These are phyloP conservation scores for Garra rufa DNA, from an alignment of 2,113 vertebrate genomes.

Conservation along the genomic window DNA sequence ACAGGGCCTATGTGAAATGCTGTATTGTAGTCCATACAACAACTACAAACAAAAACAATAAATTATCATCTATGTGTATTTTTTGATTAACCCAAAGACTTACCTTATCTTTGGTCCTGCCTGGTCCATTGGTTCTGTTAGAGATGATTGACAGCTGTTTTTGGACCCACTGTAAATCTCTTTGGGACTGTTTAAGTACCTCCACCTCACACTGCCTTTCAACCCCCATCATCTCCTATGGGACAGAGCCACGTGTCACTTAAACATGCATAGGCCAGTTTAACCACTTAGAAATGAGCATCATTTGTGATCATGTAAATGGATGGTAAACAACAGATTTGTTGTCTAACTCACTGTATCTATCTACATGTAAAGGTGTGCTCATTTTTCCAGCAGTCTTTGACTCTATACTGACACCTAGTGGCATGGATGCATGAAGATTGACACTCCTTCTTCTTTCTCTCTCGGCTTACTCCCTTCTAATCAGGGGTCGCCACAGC, in stretches of 20 bases:
- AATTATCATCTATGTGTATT: not conserved
- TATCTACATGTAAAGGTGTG: not conserved
- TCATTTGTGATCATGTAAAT: not conserved
- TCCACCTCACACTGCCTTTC: conserved; percentile 70
- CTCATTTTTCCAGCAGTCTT: not conserved
- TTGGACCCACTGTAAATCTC: conserved; percentile 74
- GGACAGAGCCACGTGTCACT: not conserved
- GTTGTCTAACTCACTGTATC: no score
- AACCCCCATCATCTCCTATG: conserved; percentile 72
- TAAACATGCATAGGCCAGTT: not conserved
- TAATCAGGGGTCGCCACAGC: no score
- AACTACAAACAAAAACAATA: not conserved
- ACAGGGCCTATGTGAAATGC: not conserved
- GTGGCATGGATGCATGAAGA: not conserved
- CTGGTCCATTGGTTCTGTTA: conserved; percentile 59
- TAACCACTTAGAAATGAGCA: not conserved
- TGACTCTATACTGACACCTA: not conserved
- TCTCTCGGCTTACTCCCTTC: no score
- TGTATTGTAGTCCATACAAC: not conserved
- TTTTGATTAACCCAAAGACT: conserved; percentile 31
- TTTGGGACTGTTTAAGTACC: conserved; percentile 73
- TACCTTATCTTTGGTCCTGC: conserved; percentile 73
- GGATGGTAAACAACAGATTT: not conserved
- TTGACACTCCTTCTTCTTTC: no score
- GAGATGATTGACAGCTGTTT: conserved; percentile 69